A percentile compares a stretch with the other conserved stretches of the same genome.
phyloP scores from a whole-genome alignment of 2,113 vertebrate species.

The Rhadina sibilatrix region DNA sequence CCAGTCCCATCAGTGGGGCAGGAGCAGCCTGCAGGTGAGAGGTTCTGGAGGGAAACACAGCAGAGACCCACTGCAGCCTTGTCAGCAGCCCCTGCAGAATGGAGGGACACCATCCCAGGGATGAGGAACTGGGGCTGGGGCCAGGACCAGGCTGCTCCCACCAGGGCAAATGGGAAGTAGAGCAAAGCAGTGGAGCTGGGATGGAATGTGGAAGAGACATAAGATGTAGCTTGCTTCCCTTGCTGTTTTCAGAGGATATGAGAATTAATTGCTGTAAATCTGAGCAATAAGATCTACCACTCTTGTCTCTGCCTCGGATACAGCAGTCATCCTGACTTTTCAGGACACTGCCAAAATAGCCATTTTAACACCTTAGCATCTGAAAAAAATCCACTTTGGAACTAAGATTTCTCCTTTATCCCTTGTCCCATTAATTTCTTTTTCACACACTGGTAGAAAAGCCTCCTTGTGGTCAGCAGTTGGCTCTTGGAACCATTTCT shows the following conservation, averaged over 20 bases:
- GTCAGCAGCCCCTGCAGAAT: neutral
- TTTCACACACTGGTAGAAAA: neutral
- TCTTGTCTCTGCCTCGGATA: neutral
- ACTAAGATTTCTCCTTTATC: neutral
- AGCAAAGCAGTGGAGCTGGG: neutral
- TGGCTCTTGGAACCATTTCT: neutral
- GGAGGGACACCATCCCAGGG: neutral
- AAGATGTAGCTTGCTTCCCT: neutral
- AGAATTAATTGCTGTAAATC: neutral
- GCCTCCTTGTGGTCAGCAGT: neutral
- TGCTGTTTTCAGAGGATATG: neutral
- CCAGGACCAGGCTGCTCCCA: neutral
- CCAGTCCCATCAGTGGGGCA: accelerated
- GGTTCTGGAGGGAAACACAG: neutral
- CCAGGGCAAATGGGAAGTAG: neutral
- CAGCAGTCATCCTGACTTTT: neutral
- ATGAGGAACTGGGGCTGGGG: neutral
- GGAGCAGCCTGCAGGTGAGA: neutral
- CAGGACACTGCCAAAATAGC: neutral
- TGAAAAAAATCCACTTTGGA: neutral
- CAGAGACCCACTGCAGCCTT: neutral
- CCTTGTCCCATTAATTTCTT: neutral
- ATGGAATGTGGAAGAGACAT: neutral
- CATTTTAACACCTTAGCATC: neutral
- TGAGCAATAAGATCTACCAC: neutral